Base-by-base conservation (phyloP, 1,140 invertebrate genomes). In the Pachypeltis micranthus region DNA sequence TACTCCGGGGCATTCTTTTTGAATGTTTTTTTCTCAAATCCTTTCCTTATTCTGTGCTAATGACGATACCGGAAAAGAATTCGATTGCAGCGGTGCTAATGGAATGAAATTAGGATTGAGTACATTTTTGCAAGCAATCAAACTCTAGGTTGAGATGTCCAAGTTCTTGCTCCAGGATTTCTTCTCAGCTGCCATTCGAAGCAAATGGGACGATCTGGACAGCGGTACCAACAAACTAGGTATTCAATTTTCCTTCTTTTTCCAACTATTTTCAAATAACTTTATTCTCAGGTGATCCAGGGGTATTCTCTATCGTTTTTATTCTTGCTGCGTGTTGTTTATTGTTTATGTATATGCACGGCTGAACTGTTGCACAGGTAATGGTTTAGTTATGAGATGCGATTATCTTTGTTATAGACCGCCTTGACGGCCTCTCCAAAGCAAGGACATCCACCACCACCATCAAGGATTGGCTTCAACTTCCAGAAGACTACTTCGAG, bases 401-500 rank as follows among this genome's bases (percentile, higher is more conserved):
- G 39, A 58, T 55, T 55, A 62, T 16, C 59, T 63, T 47, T 68
- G 61, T 84, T 84, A 7, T 76, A 95, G 92, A 92, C 71, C 87
- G 89, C 66, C 80, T 96, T 74, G 92, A 96, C 78, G 93, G 93
- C 55, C 72, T 87, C 29, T 74, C 74, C 0, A 83, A 79, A 69
- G 78, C 77, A 66, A 77, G 81, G 65, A 73, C 77, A 31, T 73
- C 79, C n/a, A 70, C 72, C 28, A 74, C 73, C 65, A 85, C 85
- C 63, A 90, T 96, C 82, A 90, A 93, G 75, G 91, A 95, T 72
- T 96, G 91, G 80, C 79, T 96, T 59, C 88, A 91, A 75, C 74
- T 93, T 74, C 87, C 91, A 65, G 88, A 91, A 71, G 85, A 86
- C 66, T 91, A 85, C 68, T 75, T 79, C 34, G 47, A 63, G 56